phyloP scores from a whole-genome alignment of 2,113 vertebrate genomes.

The Phocoena phocoena region DNA sequence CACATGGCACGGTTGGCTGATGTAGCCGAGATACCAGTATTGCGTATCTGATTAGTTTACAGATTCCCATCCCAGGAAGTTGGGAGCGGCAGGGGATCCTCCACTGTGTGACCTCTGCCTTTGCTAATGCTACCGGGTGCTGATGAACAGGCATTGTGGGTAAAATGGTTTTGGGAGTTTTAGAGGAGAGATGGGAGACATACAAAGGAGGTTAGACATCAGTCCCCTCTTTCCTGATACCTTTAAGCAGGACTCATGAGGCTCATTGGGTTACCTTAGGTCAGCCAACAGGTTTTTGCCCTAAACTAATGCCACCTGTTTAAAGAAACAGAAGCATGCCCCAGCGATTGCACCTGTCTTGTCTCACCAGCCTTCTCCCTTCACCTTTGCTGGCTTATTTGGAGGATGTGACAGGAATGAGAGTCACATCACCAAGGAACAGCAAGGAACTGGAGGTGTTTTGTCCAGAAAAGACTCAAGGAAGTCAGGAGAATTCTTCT shows the following conservation, averaged over 20 bases:
- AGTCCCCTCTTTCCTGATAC: not conserved
- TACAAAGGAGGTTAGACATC: not conserved
- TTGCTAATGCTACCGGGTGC: not conserved
- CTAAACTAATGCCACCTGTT: not conserved
- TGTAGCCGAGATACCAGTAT: not conserved
- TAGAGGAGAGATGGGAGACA: not conserved
- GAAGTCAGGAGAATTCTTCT: not conserved
- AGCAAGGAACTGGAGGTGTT: not conserved
- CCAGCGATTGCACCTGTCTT: not conserved
- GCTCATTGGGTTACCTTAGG: too few species aligned
- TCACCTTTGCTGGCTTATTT: not conserved
- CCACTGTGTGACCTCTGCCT: not conserved
- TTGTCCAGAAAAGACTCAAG: not conserved
- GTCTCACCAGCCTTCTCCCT: not conserved
- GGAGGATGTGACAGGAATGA: not conserved
- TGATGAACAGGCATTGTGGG: not conserved
- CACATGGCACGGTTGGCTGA: not conserved
- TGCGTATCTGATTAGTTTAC: not conserved
- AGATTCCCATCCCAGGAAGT: not conserved
- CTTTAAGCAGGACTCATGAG: not conserved
- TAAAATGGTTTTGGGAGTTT: not conserved
- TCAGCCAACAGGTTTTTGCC: not conserved
- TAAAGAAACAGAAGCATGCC: not conserved
- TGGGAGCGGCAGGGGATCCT: not conserved
- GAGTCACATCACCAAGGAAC: not conserved